Conservation (phyloP, 1,140 invertebrate genomes). For the Diabrotica undecimpunctata region DNA sequence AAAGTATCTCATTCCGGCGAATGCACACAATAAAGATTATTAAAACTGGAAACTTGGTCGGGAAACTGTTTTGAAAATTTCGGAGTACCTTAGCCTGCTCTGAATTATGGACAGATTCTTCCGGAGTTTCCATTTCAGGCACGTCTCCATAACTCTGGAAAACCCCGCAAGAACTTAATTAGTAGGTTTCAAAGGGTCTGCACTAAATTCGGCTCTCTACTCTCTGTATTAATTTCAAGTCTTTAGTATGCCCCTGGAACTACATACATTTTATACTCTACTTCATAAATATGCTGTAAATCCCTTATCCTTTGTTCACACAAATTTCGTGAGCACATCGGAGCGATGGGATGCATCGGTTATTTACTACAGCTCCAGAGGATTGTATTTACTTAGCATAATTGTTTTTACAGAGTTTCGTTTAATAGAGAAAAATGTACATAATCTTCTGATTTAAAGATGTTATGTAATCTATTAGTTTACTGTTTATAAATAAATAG, state of each 20-base stretch:
- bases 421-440: no score
- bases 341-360: no score
- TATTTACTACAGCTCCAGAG: no score
- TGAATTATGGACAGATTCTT: neutral
- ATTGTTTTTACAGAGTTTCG: no score
- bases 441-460: no score
- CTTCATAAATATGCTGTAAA: constrained; percentile 14
- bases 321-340: neutral
- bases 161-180: constrained; percentile 9
- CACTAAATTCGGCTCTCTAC: constrained; percentile 5
- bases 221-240: constrained; percentile 8
- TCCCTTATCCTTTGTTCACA: constrained; percentile 11
- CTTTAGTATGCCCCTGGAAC: constrained; percentile 7
- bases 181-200: constrained; percentile 11
- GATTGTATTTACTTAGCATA: no score
- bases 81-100: neutral
- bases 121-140: constrained; percentile 1
- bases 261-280: constrained; percentile 12
- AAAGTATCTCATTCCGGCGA: no score
- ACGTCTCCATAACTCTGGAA: constrained; percentile 11
- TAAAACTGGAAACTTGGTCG: no score
- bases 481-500: no score
- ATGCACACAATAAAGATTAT: no score
- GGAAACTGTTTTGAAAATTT: neutral
- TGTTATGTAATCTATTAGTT: no score